Evolutionary conservation across 1,140 invertebrate genomes (phyloP).

Genomic region (Drosophila tsacasi): DNA sequence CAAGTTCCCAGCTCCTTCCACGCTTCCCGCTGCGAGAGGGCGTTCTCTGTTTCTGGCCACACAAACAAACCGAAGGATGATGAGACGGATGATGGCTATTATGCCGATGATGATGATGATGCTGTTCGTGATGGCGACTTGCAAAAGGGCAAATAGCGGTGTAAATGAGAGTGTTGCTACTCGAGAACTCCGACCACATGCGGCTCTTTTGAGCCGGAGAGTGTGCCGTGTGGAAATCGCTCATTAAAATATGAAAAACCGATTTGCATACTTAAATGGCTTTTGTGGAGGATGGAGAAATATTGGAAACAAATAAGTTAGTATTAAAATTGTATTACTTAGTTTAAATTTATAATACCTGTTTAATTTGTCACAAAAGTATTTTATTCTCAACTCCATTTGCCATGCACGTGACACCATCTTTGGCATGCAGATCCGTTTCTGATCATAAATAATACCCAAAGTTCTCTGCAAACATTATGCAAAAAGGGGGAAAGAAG

Average conservation of each 20-base stretch:
- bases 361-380: background rate
- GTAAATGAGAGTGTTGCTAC: slow-evolving; percentile 65
- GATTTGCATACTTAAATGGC: slow-evolving; percentile 49
- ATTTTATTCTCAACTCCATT: background rate
- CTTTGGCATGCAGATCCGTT: slow-evolving; percentile 17
- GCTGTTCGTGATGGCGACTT: slow-evolving; percentile 60
- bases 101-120: slow-evolving; percentile 22
- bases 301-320: background rate
- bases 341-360: background rate
- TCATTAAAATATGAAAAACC: slow-evolving; percentile 65
- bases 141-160: slow-evolving; percentile 72
- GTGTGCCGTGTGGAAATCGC: slow-evolving; percentile 57
- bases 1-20: background rate
- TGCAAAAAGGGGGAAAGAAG: slow-evolving; percentile 42
- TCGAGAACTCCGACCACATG: slow-evolving; percentile 67
- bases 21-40: slow-evolving; percentile 72
- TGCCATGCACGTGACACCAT: slow-evolving; percentile 32
- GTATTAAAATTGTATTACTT: background rate
- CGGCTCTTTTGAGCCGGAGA: slow-evolving; percentile 60
- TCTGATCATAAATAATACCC: slow-evolving; percentile 39
- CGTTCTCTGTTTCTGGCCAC: slow-evolving; percentile 72
- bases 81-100: slow-evolving; percentile 38
- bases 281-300: background rate
- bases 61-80: slow-evolving; percentile 60
- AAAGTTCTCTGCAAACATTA: slow-evolving; percentile 40